Base-by-base conservation (phyloP, 1,140 invertebrate genomes). In the Orchesella cincta region DNA sequence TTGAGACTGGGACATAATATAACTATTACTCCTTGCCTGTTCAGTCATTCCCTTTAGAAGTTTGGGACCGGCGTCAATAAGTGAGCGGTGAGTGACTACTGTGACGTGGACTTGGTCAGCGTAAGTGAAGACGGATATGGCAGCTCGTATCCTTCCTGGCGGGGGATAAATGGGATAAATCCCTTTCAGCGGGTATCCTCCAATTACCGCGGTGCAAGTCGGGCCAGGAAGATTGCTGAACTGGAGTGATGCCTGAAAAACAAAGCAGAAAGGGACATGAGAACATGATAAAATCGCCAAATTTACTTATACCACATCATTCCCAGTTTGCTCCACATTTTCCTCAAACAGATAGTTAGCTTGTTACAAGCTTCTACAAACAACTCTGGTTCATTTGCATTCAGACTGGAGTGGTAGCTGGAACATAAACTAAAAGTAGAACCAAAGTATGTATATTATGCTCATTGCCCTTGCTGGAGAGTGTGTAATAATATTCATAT, bases 201-300 rank as follows among this genome's bases (percentile, higher is more conserved):
- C 84, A 31, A 85, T 80, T 18, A 82, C 77, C 18, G 85, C n/a
- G 0, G 84, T 79, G 0, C 83, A 83, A 26, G 85, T 84, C 3
- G 89, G 89, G n/a, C 89, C 89, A 3, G 86, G 85, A 18, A 89
- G 80, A 70, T 87, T 88, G 31, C 85, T 85, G 70, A 88, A 85
- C 36, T 87, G 83, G 57, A 87, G 82, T 12, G 85, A 84, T 1
- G 83, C 84, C 78, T 85, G 81, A 16, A 80, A 77, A 35, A 82
- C 73, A 8, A 85, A 67, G 18, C 76, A 72, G 3, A 79, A 79
- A 1, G 84, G 20, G 14, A n/a, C n/a, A n/a, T n/a, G n/a, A n/a
- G n/a, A n/a, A n/a, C n/a, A n/a, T n/a, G n/a, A n/a, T n/a, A n/a
- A n/a, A n/a, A n/a, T n/a, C n/a, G n/a, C n/a, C n/a, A n/a, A n/a